Evolutionary conservation across 2,113 vertebrate species (phyloP).

Genomic region (Ophthalmolycus amberensis): DNA sequence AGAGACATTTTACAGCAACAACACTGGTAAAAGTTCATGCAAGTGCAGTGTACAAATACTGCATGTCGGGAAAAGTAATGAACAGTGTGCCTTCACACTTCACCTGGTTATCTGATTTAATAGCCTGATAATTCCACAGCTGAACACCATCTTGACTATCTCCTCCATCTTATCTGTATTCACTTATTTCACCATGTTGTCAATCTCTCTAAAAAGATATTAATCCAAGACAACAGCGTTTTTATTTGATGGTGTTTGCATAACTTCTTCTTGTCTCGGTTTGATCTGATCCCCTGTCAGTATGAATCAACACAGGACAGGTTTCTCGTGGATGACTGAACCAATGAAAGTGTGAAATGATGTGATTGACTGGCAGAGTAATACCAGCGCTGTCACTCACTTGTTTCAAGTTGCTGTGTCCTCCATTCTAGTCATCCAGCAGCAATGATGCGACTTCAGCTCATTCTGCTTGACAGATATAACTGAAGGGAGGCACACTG

Average conservation of each 20-base stretch:
- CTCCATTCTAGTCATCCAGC: neutral
- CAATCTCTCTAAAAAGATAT: neutral
- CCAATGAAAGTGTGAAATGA: neutral
- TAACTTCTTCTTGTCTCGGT: neutral
- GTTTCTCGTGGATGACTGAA: neutral
- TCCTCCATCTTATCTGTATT: neutral
- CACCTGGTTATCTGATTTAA: conserved; percentile 8
- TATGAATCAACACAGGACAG: neutral
- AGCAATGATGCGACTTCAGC: neutral
- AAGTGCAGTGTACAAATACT: neutral
- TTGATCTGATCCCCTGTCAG: neutral
- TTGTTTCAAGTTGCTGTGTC: neutral
- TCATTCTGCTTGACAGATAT: neutral
- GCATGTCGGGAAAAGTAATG: neutral
- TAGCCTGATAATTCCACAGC: neutral
- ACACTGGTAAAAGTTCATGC: neutral
- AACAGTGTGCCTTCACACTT: conserved; percentile 1
- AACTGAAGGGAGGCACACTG: neutral
- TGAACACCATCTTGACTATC: neutral
- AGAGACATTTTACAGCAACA: no score
- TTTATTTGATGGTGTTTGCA: neutral
- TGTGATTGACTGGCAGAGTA: neutral
- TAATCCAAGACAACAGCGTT: neutral
- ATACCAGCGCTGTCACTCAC: conserved; percentile 8
- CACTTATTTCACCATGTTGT: neutral